Percentiles rank a stretch among this genome's conserved stretches.
phyloP scores from a whole-genome alignment of 2,797 vertebrate species.

The Lacerta agilis region DNA sequence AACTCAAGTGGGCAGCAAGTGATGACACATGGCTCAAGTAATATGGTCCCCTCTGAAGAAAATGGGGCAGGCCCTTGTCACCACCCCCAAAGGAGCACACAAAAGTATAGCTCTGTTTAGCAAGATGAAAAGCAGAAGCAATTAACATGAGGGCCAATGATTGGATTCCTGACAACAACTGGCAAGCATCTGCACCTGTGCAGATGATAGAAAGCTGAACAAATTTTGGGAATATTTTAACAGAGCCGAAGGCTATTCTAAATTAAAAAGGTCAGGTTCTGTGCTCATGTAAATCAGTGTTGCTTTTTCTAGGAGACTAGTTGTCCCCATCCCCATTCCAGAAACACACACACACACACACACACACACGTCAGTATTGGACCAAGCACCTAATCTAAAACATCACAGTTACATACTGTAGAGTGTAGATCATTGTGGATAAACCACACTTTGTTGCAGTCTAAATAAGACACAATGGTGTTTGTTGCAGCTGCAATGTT shows the following conservation, averaged over 20 bases:
- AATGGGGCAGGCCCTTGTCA: constrained; percentile 69
- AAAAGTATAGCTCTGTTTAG: constrained; percentile 44
- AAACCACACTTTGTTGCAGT: background rate
- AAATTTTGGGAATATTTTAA: background rate
- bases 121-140: constrained; percentile 61
- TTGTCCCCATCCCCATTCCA: background rate
- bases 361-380: background rate
- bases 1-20: constrained; percentile 71
- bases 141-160: constrained; percentile 32
- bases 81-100: constrained; percentile 46
- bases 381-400: background rate
- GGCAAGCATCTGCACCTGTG: background rate
- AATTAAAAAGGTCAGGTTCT: background rate
- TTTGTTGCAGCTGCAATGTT: background rate
- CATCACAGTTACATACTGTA: background rate
- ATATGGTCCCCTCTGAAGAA: constrained; percentile 63
- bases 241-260: background rate
- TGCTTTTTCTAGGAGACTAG: background rate
- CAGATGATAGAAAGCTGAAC: background rate
- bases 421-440: background rate
- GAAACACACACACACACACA: background rate
- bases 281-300: background rate
- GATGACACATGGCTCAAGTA: constrained; percentile 74
- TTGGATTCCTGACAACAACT: constrained; percentile 18
- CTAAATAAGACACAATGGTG: background rate